phyloP scores from a whole-genome alignment of 1,140 invertebrate genomes.

The Thaumetopoea pityocampa region DNA sequence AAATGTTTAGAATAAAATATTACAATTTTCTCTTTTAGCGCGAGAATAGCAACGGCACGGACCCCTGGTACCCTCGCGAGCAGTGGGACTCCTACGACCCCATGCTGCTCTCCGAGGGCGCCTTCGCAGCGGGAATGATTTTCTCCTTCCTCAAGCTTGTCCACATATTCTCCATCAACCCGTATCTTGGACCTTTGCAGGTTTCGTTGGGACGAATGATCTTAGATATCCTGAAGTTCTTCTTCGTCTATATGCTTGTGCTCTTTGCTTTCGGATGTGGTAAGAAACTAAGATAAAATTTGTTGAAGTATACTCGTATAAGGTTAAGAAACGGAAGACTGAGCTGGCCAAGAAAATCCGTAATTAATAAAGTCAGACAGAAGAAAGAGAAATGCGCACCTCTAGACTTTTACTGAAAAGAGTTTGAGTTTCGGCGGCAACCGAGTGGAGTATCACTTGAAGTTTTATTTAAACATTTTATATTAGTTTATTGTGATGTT shows the following conservation, averaged over 20 bases:
- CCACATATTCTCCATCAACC: slow-evolving; percentile 97
- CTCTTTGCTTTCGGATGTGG: slow-evolving; percentile 94
- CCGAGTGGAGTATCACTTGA: no score
- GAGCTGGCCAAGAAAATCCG: no score
- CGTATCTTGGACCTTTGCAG: slow-evolving; percentile 91
- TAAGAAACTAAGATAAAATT: no score
- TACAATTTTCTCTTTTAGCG: slow-evolving; percentile 68
- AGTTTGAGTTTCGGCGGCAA: no score
- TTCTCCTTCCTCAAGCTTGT: slow-evolving; percentile 96
- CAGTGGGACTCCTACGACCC: slow-evolving; percentile 96
- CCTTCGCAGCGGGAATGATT: slow-evolving; percentile 96
- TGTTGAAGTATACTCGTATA: no score
- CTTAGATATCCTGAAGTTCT: slow-evolving; percentile 95
- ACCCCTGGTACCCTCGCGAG: slow-evolving; percentile 90
- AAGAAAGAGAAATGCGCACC: no score
- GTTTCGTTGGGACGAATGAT: slow-evolving; percentile 95
- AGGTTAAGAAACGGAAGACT: no score
- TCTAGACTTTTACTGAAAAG: no score
- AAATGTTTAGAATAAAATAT: background rate
- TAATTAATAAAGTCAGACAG: no score
- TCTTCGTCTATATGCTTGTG: slow-evolving; percentile 94
- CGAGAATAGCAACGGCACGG: slow-evolving; percentile 82
- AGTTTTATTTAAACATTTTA: no score
- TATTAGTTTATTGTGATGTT: no score
- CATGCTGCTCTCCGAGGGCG: slow-evolving; percentile 94